Percentiles rank a stretch among this genome's conserved stretches.
These are phyloP conservation scores for Mesitornis unicolor DNA, from an alignment of 2,113 vertebrate genomes.

Conservation along the genomic window DNA sequence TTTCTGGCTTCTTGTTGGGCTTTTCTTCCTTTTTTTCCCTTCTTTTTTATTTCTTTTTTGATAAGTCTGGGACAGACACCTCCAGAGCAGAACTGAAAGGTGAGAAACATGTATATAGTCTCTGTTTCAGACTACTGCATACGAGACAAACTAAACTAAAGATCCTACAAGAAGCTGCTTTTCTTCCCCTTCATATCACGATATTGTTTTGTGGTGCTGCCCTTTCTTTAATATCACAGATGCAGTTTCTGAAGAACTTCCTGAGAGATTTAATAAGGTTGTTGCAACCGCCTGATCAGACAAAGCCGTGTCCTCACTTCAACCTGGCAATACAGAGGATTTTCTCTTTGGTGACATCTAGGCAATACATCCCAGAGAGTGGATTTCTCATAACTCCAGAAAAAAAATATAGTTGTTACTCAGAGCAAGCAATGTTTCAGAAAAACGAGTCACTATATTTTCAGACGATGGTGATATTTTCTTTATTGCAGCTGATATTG, in stretches of 20 bases:
- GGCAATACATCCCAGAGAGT: background rate
- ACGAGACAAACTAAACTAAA: background rate
- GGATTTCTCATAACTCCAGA: background rate
- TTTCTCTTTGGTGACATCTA: background rate
- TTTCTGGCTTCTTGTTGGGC: background rate
- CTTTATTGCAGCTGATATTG: background rate
- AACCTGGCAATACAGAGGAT: background rate
- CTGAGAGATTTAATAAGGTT: slow-evolving; percentile 17
- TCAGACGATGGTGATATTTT: background rate
- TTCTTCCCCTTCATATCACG: background rate
- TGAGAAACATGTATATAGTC: background rate
- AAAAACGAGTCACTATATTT: background rate
- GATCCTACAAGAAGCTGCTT: background rate
- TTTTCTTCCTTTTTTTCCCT: background rate
- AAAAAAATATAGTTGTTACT: background rate
- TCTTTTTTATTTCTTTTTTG: background rate
- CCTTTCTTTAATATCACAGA: background rate
- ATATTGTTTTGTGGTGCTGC: background rate
- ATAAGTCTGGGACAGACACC: background rate
- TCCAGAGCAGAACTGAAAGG: background rate
- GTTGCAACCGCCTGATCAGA: background rate
- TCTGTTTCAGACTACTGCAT: background rate
- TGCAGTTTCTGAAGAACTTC: background rate
- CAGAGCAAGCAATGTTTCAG: background rate
- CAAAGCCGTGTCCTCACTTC: slow-evolving; percentile 9